These are phyloP conservation scores for Lepidonotus clava DNA, from an alignment of 2,888 invertebrate species.

Conservation along the genomic window DNA sequence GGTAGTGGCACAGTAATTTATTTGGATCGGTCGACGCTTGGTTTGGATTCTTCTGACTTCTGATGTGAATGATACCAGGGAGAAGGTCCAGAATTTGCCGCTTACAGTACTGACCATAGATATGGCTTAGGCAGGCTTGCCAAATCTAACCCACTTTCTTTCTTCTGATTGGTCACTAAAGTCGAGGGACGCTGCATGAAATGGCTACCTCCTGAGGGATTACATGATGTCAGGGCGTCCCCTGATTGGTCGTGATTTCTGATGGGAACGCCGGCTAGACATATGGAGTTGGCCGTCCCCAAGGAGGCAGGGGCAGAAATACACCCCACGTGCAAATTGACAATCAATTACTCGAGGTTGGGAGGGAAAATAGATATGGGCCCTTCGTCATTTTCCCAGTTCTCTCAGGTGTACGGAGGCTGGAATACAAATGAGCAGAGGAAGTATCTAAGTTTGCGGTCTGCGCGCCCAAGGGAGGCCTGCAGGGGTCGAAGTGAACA, in stretches of 20 bases:
- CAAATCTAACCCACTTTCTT: background rate
- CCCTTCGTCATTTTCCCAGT: conserved; percentile 3
- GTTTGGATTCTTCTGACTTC: too few species aligned
- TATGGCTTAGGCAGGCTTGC: too few species aligned
- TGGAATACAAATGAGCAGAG: conserved; percentile 31
- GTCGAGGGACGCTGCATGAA: conserved; percentile 18
- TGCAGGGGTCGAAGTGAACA: background rate
- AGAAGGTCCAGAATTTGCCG: too few species aligned
- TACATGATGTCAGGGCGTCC: background rate
- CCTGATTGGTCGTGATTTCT: conserved; percentile 46
- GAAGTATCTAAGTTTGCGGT: conserved; percentile 26
- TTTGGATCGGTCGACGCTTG: too few species aligned
- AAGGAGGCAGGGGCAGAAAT: background rate
- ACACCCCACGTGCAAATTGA: conserved; percentile 21
- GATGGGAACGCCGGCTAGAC: conserved; percentile 40
- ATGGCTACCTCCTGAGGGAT: conserved; percentile 25
- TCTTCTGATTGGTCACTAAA: conserved; percentile 33
- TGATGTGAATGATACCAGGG: too few species aligned
- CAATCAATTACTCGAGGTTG: conserved; percentile 26
- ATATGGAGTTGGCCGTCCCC: background rate
- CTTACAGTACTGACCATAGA: too few species aligned
- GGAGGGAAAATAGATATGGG: conserved; percentile 39
- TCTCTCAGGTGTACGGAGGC: conserved; percentile 30
- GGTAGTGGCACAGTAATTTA: too few species aligned
- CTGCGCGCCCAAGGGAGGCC: background rate